These are phyloP conservation scores for Mythimna pallens DNA, from an alignment of 2,888 invertebrate genomes.

Conservation along the genomic window DNA sequence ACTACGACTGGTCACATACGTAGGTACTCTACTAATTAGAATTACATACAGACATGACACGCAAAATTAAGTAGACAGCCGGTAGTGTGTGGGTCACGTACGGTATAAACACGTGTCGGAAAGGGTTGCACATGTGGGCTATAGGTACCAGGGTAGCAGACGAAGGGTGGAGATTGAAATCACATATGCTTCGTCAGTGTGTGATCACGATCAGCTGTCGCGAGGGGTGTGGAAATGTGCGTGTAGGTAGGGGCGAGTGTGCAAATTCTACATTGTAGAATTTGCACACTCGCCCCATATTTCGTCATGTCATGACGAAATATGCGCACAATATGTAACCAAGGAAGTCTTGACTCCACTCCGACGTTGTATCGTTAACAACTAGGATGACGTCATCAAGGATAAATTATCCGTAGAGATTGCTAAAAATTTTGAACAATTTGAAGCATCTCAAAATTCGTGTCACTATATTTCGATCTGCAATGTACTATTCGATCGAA, in stretches of 20 bases:
- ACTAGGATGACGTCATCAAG: slow-evolving; percentile 55
- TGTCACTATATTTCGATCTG: background rate
- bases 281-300: too few relatives aligned
- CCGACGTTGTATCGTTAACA: slow-evolving; percentile 33
- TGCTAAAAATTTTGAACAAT: slow-evolving; percentile 67
- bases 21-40: slow-evolving; percentile 15
- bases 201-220: slow-evolving; percentile 66
- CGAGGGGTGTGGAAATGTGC: slow-evolving; percentile 61
- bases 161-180: slow-evolving; percentile 71
- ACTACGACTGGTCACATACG: background rate
- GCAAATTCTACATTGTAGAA: slow-evolving; percentile 25
- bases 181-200: slow-evolving; percentile 80
- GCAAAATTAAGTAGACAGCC: slow-evolving; percentile 17
- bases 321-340: slow-evolving; percentile 3
- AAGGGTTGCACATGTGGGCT: slow-evolving; percentile 91
- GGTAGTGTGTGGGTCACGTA: slow-evolving; percentile 69
- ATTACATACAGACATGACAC: slow-evolving; percentile 23
- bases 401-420: slow-evolving; percentile 68
- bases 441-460: background rate
- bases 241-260: slow-evolving; percentile 52
- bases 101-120: slow-evolving; percentile 76
- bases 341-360: slow-evolving; percentile 16
- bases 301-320: too few relatives aligned
- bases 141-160: slow-evolving; percentile 85
- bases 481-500: too few relatives aligned